phyloP scores from a whole-genome alignment of 2,888 invertebrate genomes.

The Zygogramma bicolorata region DNA sequence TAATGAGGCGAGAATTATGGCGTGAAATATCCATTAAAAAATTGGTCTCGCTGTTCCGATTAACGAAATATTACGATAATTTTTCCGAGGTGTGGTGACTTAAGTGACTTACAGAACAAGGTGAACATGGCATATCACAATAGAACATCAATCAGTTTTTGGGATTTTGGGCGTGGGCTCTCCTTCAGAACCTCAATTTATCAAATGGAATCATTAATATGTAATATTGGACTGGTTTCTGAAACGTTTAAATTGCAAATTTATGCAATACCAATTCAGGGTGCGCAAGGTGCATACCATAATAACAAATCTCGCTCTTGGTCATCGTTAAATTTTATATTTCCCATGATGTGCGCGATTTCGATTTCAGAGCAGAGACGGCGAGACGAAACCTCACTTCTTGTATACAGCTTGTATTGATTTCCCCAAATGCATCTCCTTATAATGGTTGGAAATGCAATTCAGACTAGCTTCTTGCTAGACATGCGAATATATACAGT shows the following conservation, averaged over 20 bases:
- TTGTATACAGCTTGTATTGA: no score
- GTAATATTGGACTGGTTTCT: conserved; percentile 11
- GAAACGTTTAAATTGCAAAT: not conserved
- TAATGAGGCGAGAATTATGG: not conserved
- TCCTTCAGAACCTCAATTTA: conserved; percentile 24
- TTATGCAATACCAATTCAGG: not conserved
- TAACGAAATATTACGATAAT: not conserved
- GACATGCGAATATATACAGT: no score
- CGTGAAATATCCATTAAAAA: not conserved
- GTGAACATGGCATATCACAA: conserved; percentile 39
- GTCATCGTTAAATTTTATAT: no score
- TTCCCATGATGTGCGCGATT: no score
- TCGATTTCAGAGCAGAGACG: no score
- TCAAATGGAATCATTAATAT: conserved; percentile 17
- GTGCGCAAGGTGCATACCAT: not conserved
- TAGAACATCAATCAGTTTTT: conserved; percentile 41
- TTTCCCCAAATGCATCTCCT: no score
- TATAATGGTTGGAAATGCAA: no score
- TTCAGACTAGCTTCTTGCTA: no score
- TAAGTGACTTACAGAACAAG: conserved; percentile 34
- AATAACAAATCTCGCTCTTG: no score
- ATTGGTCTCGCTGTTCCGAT: not conserved
- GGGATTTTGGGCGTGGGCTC: conserved; percentile 36
- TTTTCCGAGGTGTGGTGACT: conserved; percentile 25
- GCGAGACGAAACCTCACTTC: no score